Conservation (phyloP, 2,113 vertebrate species). For the Fregata magnificens region DNA sequence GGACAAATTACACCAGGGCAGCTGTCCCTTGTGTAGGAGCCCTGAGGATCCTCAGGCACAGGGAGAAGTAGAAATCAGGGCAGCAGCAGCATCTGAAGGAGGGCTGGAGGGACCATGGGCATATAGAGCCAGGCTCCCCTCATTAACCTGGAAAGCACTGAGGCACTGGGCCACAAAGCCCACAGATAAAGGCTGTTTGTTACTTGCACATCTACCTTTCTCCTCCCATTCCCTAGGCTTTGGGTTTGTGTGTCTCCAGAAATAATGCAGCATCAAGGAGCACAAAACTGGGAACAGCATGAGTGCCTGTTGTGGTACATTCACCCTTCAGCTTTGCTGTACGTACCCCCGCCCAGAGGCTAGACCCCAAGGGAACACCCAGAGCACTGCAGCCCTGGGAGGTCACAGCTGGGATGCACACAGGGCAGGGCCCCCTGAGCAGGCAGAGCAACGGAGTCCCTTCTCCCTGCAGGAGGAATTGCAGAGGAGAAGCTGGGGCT, state of each 20-base stretch:
- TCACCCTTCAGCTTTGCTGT: not conserved
- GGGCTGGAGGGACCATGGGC: not conserved
- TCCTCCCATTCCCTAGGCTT: not conserved
- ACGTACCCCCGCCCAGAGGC: fast-evolving
- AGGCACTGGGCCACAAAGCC: not conserved
- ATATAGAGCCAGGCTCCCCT: not conserved
- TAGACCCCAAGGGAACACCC: not conserved
- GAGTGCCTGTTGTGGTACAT: fast-evolving
- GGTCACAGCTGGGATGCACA: not conserved
- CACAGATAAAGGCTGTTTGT: not conserved
- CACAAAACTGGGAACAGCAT: fast-evolving
- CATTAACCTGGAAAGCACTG: not conserved
- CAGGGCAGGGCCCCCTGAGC: not conserved
- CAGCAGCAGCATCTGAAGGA: not conserved
- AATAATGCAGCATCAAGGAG: not conserved
- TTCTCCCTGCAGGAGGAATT: not conserved
- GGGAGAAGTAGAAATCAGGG: not conserved
- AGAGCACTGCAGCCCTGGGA: not conserved
- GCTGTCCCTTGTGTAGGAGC: not conserved
- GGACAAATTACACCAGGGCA: not conserved
- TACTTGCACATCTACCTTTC: not conserved
- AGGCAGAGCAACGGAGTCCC: not conserved
- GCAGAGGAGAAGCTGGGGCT: not conserved
- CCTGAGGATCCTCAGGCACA: not conserved
- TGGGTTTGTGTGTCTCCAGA: not conserved